Evolutionary conservation across 2,888 invertebrate genomes (phyloP), one percentile per base, ranked within the genome.

Genomic region (Athalia cordata): DNA sequence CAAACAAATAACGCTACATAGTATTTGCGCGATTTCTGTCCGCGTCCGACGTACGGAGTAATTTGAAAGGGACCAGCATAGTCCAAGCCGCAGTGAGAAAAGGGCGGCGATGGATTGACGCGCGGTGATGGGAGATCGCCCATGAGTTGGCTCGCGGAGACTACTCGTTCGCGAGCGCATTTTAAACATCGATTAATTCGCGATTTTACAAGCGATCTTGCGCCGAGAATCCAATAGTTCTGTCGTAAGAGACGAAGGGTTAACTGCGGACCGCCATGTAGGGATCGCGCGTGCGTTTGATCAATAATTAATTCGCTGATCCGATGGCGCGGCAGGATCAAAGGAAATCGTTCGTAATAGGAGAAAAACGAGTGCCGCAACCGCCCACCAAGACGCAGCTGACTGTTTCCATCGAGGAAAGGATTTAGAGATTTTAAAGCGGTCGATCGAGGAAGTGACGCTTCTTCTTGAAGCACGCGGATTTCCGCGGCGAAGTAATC

Each of bases 1-100:
- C 87, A 87, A 4, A 84, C 81, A 79, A 86, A 87, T 4, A 87
- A 49, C 6, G 80, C 82, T 7, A 85, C 82, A 52, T 85, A 86
- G 11, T 81, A 77, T 68, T 87, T 86, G 5, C 82, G 62, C 8
- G 79, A 78, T 57, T 81, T 84, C 5, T 83, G 68, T 6, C 82
- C 81, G 9, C 83, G 50, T 29, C 80, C 77, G 7, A 75, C 70
- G 8, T 62, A 62, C 8, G 82, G 80, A 55, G 78, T 80, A 0
- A 86, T 74, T 9, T 78, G 72, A 45, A 79, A 59, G 7, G 77
- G 77, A 29, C 79, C 79, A 15, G 61, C 55, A 45, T 70, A 79
- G 57, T 77, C 79, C 15, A 77, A 11, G 4, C 77, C 77, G n/a
- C n/a, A 52, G 49, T 66, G 43, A 5, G 81, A 67, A 81, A 89